Base-by-base conservation (phyloP, 1,140 invertebrate species). In the Drosophila mayri region DNA sequence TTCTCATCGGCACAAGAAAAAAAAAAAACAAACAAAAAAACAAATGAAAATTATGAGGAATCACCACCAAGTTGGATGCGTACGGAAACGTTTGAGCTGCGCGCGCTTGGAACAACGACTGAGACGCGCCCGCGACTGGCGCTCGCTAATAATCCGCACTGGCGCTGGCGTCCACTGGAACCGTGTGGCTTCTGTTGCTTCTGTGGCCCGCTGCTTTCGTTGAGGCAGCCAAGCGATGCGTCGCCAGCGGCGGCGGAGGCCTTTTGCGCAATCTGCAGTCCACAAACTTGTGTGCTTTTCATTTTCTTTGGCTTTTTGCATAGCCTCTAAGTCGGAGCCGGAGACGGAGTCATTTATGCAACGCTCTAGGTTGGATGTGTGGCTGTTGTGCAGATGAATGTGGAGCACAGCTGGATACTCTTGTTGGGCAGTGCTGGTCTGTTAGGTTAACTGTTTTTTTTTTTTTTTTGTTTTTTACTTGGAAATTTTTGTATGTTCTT, bases 151-250 rank as follows among this genome's bases (percentile, higher is more conserved):
- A 86, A 87, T 72, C 58, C 64, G 61, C 44, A 58, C 47, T 49
- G 68, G 43, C 38, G 37, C 57, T 58, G 38, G 30, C 30, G 38
- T 30, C 44, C 44, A 8, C 28, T 30, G 35, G 55, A 57, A 38
- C 32, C 30, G 50, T 35, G 28, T 16, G 18, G 20, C 55, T 67
- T 32, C 41, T 35, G 40, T 50, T 30, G 44, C 60, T 54, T 76
- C 61, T 73, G 30, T 28, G 49, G 30, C 14, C 46, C 40, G 66
- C 75, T 77, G 83, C 84, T 83, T 87, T 80, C 83, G 63, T 87
- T 87, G 83, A 43, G 46, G 67, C 83, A 87, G 83, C 83, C 80
- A 87, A 87, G 83, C 83, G 83, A 50, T 79, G 83, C 84, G 46
- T 12, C 44, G 76, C 60, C 70, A 54, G 52, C 58, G 54, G 57